Conservation (phyloP, 2,113 vertebrate genomes). For the Alethe castanea region DNA sequence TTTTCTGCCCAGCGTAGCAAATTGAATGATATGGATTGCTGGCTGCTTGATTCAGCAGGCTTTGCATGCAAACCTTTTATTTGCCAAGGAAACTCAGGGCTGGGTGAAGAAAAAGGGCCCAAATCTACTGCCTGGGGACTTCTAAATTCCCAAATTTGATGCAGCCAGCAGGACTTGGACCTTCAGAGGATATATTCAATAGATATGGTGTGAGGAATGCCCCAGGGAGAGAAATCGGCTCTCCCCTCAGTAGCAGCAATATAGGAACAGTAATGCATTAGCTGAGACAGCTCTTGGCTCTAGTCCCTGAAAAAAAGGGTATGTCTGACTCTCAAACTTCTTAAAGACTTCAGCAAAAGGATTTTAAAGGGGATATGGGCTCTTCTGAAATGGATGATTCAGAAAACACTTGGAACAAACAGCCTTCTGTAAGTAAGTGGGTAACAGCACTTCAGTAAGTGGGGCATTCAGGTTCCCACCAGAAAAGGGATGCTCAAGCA, state of each 20-base stretch:
- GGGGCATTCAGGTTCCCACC: not conserved
- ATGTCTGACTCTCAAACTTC: not conserved
- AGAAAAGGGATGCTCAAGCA: not conserved
- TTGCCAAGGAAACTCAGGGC: not conserved
- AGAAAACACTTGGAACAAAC: not conserved
- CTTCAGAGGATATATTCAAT: not conserved
- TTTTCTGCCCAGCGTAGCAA: not conserved
- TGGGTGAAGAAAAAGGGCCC: not conserved
- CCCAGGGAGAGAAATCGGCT: not conserved
- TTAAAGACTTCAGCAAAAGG: not conserved
- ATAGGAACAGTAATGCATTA: not conserved
- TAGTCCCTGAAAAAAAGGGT: not conserved
- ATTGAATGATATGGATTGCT: not conserved
- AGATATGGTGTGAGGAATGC: not conserved
- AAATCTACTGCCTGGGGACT: not conserved
- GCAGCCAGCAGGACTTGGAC: not conserved
- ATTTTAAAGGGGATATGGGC: not conserved
- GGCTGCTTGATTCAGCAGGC: not conserved
- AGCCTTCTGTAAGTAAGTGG: not conserved
- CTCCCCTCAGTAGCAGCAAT: not conserved
- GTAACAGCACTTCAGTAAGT: not conserved
- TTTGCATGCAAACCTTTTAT: not conserved
- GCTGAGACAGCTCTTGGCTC: not conserved
- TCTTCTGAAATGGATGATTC: not conserved
- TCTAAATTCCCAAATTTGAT: not conserved